Conservation (phyloP, 2,888 invertebrate species). For the Drepanosiphum platanoidis region DNA sequence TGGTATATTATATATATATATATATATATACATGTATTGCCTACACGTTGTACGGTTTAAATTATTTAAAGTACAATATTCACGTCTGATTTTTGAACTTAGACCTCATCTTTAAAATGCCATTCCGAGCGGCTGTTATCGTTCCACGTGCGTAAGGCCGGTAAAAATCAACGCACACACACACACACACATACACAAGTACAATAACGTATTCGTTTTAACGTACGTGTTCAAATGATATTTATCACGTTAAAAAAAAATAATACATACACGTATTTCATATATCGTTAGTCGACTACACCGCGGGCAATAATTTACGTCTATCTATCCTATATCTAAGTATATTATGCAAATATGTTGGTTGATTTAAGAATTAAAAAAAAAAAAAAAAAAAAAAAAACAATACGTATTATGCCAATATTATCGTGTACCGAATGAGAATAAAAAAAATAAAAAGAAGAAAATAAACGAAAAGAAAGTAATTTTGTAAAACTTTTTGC, state of each 20-base stretch:
- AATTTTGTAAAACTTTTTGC: background rate
- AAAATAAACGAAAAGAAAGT: background rate
- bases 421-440: too few species aligned
- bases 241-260: too few species aligned
- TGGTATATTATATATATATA: too few species aligned
- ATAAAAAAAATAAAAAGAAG: background rate
- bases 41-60: background rate
- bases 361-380: too few species aligned
- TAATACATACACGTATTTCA: background rate
- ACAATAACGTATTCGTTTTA: background rate
- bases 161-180: background rate
- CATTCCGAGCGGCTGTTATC: background rate
- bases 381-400: too few species aligned
- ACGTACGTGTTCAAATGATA: too few species aligned
- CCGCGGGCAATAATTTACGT: too few species aligned
- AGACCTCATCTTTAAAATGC: background rate
- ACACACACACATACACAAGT: background rate
- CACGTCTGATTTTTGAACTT: constrained; percentile 6
- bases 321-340: too few species aligned
- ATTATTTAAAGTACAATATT: constrained; percentile 23
- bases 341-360: too few species aligned
- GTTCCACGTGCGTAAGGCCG: background rate
- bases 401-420: too few species aligned
- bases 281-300: too few species aligned
- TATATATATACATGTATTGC: too few species aligned